These are phyloP conservation scores for Gnathonemus echidnorhynchus DNA, from an alignment of 2,113 vertebrate genomes.

Conservation along the genomic window DNA sequence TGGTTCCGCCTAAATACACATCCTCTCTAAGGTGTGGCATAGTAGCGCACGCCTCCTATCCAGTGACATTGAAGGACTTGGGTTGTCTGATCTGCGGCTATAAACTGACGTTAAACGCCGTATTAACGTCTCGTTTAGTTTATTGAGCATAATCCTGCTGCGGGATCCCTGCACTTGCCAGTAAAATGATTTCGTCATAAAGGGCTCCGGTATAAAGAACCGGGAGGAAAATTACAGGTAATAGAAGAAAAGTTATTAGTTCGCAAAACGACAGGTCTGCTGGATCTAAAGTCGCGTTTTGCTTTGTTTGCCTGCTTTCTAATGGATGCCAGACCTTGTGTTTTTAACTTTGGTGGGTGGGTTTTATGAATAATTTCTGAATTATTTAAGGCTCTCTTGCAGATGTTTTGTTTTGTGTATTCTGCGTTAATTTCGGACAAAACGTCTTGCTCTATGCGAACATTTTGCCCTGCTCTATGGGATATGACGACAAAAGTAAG, in stretches of 20 bases:
- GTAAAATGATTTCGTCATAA: background rate
- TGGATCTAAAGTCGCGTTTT: background rate
- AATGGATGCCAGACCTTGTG: background rate
- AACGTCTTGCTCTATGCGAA: background rate
- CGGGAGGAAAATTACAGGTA: background rate
- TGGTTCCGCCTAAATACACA: background rate
- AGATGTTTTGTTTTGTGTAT: background rate
- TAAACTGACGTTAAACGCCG: background rate
- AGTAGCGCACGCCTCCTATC: background rate
- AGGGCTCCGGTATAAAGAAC: background rate
- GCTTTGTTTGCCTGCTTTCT: background rate
- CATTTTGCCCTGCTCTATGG: background rate
- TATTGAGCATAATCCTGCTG: background rate
- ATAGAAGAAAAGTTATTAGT: background rate
- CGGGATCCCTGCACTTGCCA: background rate
- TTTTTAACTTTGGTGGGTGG: background rate
- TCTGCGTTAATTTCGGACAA: background rate
- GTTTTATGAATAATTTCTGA: background rate
- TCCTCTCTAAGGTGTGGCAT: background rate
- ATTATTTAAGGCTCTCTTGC: background rate
- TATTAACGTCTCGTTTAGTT: background rate
- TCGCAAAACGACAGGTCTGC: background rate
- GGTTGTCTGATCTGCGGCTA: background rate
- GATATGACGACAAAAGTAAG: background rate
- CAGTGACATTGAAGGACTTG: background rate